phyloP scores from a whole-genome alignment of 2,797 vertebrate species.

The Chaenodraco wilsoni region DNA sequence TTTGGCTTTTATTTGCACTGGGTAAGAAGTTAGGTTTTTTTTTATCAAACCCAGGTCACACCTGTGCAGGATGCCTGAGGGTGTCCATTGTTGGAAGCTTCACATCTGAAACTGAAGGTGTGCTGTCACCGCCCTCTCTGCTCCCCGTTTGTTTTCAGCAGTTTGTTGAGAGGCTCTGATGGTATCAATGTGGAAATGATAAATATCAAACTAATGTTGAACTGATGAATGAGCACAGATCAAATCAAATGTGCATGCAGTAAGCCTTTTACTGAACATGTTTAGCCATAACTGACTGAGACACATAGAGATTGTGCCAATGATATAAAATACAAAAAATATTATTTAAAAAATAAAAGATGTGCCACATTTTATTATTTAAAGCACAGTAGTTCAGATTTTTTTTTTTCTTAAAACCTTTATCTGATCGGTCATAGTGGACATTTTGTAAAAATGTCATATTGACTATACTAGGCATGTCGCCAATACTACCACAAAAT shows the following conservation, averaged over 20 bases:
- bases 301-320: not conserved
- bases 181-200: constrained; percentile 28
- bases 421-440: too few relatives aligned
- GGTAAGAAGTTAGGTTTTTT: constrained; percentile 78
- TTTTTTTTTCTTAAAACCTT: too few relatives aligned
- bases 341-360: not conserved
- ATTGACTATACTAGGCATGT: too few relatives aligned
- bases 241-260: not conserved
- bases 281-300: not conserved
- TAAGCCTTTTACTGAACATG: not conserved
- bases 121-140: constrained; percentile 65
- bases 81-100: constrained; percentile 80
- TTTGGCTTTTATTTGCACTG: constrained; percentile 82
- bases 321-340: not conserved
- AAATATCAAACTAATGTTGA: constrained; percentile 9
- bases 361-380: not conserved
- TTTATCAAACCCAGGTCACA: constrained; percentile 86
- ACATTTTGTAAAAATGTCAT: not conserved
- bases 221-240: not conserved
- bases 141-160: constrained; percentile 56
- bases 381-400: not conserved
- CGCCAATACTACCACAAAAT: not conserved
- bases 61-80: constrained; percentile 82
- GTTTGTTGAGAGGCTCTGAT: constrained; percentile 50
- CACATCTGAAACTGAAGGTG: constrained; percentile 79